Base-by-base conservation (phyloP, 1,140 invertebrate genomes). In the Papilio polyxenes region DNA sequence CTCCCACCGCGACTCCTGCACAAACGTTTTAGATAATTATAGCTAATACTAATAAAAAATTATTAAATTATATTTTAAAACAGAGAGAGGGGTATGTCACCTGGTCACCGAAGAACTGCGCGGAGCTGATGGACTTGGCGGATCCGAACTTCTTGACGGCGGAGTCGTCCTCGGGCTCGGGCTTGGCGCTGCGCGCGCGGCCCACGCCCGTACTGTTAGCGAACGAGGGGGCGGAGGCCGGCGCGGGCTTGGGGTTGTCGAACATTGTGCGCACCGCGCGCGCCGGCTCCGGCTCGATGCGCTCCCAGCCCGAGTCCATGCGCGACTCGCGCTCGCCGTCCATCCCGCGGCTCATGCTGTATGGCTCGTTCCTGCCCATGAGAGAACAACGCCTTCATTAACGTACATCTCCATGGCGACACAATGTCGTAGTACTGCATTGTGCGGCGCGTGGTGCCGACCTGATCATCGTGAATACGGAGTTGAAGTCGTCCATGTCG, bases 121-220 rank as follows among this genome's bases (percentile, higher is more conserved):
- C 98, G 0, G 99, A 99, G 82, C 98, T 99, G 87, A 99, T 99
- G 3, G 98, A 97, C 95, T 99, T 99, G 7, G 99, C 98, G 89
- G 97, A 97, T 37, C 98, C 98, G 93, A 99, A 99, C 95, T 99
- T 99, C 90, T 98, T 98, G 89, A 98, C 98, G 13, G 98, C 98
- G 83, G 97, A 96, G 83, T 96, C 96, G 69, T 91, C 90, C 1
- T 90, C 91, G 20, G 84, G 78, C 56, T 87, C 87, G 8, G 82
- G 59, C 56, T 83, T 85, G 75, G 78, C 37, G 72, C 78, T 48
- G 85, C 23, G 80, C 37, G 53, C 82, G 82, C 78, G 77, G 23
- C 51, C 48, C 75, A 59, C 20, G 20, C 62, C 23, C 31, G 77
- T 5, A 75, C 51, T 78, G 31, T 82, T 56, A 65, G 83, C 11